These are phyloP conservation scores for Platalea minor DNA, from an alignment of 2,797 vertebrate genomes.

Conservation along the genomic window DNA sequence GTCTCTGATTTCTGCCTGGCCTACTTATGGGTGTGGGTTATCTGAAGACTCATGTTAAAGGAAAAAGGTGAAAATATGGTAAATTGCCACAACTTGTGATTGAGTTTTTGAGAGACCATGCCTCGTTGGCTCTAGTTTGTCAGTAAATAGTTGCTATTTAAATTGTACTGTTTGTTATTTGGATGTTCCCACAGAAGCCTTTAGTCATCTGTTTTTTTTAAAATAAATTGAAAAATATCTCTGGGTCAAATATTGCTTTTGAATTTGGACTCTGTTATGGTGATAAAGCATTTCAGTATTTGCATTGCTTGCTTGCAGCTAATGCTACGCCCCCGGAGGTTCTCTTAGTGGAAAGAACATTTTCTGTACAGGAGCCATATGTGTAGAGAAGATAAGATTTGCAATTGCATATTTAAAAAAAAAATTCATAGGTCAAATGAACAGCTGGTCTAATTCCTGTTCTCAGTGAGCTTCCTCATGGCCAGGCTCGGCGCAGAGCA, in stretches of 20 bases:
- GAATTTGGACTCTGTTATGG: neutral
- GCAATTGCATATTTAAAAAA: neutral
- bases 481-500: neutral
- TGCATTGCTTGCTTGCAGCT: constrained; percentile 22
- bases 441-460: neutral
- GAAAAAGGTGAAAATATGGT: neutral
- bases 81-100: neutral
- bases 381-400: constrained; percentile 45
- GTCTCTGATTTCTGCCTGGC: neutral
- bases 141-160: neutral
- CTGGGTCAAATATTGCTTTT: constrained; percentile 24
- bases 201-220: neutral
- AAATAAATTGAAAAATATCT: neutral
- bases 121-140: neutral
- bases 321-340: neutral
- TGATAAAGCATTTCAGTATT: constrained; percentile 18
- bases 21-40: neutral
- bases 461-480: neutral
- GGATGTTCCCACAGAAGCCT: neutral
- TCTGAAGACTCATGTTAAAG: neutral
- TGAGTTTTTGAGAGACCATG: neutral
- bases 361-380: constrained; percentile 27
- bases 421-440: neutral
- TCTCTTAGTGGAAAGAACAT: neutral
- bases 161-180: neutral